Conservation (phyloP, 2,888 invertebrate species). For the Cremastinae sp. region DNA sequence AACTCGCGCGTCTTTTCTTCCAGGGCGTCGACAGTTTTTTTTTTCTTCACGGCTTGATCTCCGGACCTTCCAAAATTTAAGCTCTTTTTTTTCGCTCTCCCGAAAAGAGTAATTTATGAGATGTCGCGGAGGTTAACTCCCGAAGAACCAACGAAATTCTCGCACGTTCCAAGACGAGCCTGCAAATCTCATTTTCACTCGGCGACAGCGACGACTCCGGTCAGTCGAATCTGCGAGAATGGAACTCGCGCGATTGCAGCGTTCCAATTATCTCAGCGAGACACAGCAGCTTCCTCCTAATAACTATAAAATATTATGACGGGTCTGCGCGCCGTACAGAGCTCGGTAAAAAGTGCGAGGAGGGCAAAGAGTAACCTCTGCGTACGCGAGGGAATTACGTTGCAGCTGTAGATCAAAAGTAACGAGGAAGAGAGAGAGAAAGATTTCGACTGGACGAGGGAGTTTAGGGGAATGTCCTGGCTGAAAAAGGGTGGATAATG, state of each 20-base stretch:
- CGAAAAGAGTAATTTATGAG: conserved; percentile 47
- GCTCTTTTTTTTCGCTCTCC: conserved; percentile 17
- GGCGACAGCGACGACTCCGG: background rate
- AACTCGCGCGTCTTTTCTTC: background rate
- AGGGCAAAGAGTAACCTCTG: conserved; percentile 6
- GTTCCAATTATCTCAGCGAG: conserved; percentile 24
- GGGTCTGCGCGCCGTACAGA: conserved; percentile 2
- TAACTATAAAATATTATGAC: conserved; percentile 8
- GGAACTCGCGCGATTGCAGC: conserved; percentile 12
- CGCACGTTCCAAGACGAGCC: conserved; percentile 26
- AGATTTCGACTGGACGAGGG: conserved; percentile 28
- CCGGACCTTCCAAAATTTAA: conserved; percentile 20
- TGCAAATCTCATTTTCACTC: conserved; percentile 18
- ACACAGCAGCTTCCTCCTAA: conserved; percentile 5
- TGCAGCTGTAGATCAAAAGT: conserved; percentile 65
- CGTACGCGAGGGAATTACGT: conserved; percentile 37
- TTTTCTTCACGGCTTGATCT: conserved; percentile 36
- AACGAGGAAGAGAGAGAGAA: conserved; percentile 61
- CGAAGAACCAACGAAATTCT: conserved; percentile 38
- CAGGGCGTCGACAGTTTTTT: conserved; percentile 7
- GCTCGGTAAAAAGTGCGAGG: background rate
- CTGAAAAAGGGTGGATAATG: conserved; percentile 63
- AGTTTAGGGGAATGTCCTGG: conserved; percentile 12
- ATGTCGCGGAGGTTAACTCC: conserved; percentile 25
- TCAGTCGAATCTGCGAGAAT: conserved; percentile 23